Evolutionary conservation across 2,797 vertebrate genomes (phyloP).

Genomic region (Selene dorsalis): DNA sequence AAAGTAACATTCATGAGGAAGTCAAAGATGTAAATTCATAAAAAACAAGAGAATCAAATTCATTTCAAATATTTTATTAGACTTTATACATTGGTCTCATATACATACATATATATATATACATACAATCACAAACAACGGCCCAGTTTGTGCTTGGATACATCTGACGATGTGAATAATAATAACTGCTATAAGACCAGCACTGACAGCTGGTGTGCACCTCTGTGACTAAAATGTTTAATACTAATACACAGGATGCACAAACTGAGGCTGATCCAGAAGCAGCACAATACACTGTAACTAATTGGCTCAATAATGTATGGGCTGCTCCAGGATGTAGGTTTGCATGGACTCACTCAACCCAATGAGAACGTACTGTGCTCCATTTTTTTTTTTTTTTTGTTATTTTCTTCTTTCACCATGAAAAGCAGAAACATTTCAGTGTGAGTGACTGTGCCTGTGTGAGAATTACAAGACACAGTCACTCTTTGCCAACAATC

Average conservation of each 20-base stretch:
- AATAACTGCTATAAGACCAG: neutral
- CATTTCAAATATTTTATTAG: slow-evolving; percentile 11
- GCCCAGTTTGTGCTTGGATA: neutral
- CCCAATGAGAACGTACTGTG: slow-evolving; percentile 15
- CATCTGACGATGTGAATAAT: neutral
- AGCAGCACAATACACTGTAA: slow-evolving; percentile 70
- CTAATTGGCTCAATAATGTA: slow-evolving; percentile 84
- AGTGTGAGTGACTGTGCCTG: neutral
- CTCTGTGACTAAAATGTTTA: neutral
- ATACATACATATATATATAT: too few species aligned
- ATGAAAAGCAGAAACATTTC: neutral
- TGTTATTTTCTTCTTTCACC: neutral
- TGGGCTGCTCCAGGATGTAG: slow-evolving; percentile 69
- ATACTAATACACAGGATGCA: slow-evolving; percentile 58
- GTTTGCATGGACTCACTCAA: slow-evolving; percentile 83
- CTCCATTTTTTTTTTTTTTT: slow-evolving; percentile 1
- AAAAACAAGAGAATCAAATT: slow-evolving; percentile 12
- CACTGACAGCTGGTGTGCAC: neutral
- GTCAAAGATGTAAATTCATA: neutral
- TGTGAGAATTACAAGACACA: neutral
- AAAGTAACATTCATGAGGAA: too few species aligned
- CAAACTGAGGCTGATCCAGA: slow-evolving; percentile 20
- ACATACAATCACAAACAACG: neutral
- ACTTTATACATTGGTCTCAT: neutral
- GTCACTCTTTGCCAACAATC: neutral